Percentiles rank a stretch among this genome's conserved stretches.
phyloP scores from a whole-genome alignment of 2,888 invertebrate species.

The Pyrrhosoma nymphula region DNA sequence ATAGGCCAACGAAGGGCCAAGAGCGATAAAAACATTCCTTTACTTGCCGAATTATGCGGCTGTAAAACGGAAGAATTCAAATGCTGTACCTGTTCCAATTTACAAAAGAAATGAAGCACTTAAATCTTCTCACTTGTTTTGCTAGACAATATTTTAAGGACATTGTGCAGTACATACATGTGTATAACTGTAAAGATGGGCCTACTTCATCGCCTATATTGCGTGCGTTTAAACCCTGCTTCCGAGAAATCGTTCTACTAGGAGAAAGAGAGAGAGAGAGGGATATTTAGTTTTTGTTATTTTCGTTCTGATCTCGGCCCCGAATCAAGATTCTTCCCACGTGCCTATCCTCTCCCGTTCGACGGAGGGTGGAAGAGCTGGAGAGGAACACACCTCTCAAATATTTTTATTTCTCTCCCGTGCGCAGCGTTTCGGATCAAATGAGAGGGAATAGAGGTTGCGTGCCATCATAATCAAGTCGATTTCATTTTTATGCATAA shows the following conservation, averaged over 20 bases:
- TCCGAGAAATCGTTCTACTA: neutral
- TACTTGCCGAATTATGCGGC: neutral
- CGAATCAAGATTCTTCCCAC: neutral
- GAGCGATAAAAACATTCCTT: neutral
- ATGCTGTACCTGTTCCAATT: neutral
- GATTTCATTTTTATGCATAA: conserved; percentile 1
- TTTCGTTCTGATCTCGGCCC: neutral
- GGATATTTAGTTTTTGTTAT: neutral
- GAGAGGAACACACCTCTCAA: neutral
- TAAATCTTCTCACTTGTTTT: neutral
- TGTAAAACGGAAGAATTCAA: neutral
- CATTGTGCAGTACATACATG: neutral
- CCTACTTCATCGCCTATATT: neutral
- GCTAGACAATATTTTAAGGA: neutral
- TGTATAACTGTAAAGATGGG: neutral
- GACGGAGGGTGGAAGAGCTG: neutral
- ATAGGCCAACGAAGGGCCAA: neutral
- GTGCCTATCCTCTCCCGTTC: neutral
- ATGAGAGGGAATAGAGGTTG: neutral
- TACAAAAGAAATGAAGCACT: neutral
- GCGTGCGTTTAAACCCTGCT: conserved; percentile 15
- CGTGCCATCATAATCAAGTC: conserved; percentile 43
- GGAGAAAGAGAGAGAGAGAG: neutral
- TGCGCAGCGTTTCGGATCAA: neutral
- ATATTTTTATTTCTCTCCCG: neutral